Conservation (phyloP, 2,888 invertebrate species). For the Ectemnius lituratus region DNA sequence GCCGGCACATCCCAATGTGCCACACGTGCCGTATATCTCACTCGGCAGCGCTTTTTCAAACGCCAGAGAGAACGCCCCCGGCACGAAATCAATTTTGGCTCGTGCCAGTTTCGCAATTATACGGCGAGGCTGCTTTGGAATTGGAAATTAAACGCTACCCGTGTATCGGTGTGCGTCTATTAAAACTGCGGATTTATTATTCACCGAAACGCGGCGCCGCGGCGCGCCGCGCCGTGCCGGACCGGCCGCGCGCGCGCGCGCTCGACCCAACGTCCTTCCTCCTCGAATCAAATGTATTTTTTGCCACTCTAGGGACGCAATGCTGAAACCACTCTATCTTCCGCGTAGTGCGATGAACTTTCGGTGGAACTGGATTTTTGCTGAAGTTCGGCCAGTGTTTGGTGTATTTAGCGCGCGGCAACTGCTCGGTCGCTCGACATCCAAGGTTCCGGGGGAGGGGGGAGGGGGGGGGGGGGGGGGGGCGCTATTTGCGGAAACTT, state of each 20-base stretch:
- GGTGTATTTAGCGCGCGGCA: too few species aligned
- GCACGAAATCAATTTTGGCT: conserved; percentile 20
- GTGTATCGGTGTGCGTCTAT: conserved; percentile 14
- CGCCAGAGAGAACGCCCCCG: background rate
- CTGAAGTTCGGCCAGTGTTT: too few species aligned
- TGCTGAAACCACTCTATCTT: too few species aligned
- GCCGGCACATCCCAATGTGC: conserved; percentile 17
- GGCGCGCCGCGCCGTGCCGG: too few species aligned
- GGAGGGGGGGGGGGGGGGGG: too few species aligned
- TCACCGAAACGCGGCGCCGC: conserved; percentile 8
- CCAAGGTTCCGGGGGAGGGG: too few species aligned
- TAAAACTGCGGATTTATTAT: conserved; percentile 27
- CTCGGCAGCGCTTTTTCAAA: conserved; percentile 23
- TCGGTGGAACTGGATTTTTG: too few species aligned
- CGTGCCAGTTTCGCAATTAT: conserved; percentile 14
- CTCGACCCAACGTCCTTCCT: background rate
- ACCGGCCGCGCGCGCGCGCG: background rate
- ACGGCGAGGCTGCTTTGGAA: background rate
- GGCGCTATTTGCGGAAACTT: too few species aligned
- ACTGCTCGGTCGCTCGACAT: too few species aligned
- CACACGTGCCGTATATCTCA: conserved; percentile 9
- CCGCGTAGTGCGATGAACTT: too few species aligned
- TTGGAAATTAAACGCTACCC: conserved; percentile 31
- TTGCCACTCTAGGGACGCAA: too few species aligned
- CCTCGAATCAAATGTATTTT: too few species aligned